Evolutionary conservation across 2,113 vertebrate genomes (phyloP).

Genomic region (Recurvirostra avosetta): DNA sequence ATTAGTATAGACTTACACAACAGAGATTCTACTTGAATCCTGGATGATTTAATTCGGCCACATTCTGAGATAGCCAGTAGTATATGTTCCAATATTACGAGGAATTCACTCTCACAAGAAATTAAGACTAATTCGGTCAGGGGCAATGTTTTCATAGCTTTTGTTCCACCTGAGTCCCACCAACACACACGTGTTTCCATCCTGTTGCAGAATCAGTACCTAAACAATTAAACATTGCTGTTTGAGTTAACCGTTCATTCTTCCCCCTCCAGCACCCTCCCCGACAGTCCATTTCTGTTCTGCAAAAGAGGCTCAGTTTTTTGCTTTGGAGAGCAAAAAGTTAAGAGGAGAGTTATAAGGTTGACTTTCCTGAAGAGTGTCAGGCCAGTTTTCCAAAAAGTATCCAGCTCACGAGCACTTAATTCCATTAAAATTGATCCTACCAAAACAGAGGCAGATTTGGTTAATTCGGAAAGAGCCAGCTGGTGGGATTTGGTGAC

Average conservation of each 20-base stretch:
- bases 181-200: background rate
- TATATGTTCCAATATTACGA: background rate
- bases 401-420: background rate
- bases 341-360: background rate
- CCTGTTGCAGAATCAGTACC: background rate
- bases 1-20: background rate
- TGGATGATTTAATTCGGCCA: background rate
- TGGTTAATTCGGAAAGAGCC: background rate
- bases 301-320: background rate
- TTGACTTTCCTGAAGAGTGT: background rate
- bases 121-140: background rate
- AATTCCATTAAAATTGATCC: background rate
- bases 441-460: background rate
- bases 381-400: background rate
- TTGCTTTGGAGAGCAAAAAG: background rate
- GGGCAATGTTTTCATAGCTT: background rate
- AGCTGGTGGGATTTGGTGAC: background rate
- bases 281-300: background rate
- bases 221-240: background rate
- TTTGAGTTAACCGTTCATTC: background rate
- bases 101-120: conserved; percentile 19
- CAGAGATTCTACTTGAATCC: conserved; percentile 5
- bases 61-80: background rate
- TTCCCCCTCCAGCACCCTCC: background rate
- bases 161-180: background rate